Evolutionary conservation across 2,888 invertebrate genomes (phyloP), one percentile per base, ranked within the genome.

Genomic region (Campaea margaritaria): DNA sequence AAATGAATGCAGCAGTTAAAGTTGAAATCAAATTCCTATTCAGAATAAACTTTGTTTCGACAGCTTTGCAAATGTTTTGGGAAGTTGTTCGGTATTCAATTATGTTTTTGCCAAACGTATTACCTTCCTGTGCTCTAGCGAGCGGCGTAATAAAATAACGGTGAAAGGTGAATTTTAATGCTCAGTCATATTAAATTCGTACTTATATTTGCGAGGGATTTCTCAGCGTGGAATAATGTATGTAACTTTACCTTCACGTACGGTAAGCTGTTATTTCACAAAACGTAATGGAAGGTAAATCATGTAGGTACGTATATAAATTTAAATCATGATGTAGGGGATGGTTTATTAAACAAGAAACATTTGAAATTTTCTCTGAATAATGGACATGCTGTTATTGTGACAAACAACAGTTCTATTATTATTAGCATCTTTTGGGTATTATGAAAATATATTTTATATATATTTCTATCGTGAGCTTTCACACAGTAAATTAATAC

Each of bases 1-100:
- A 15, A 48, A 39, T 63, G 70, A 68, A 74, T 69, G 48, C 66
- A 71, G 54, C 64, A 61, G 51, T 68, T 52, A 68, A 76, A 73
- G 70, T 76, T 75, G 56, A 74, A 78, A 78, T 74, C 69, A 75
- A 76, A 78, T 78, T 77, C 73, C 66, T 65, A 72, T 73, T 72
- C 58, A 58, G 57, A 60, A 63, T 57, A 66, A 74, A 77, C 67
- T 78, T 78, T 76, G 75, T 79, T 80, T 75, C 68, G 72, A 76
- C 75, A 75, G 71, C 77, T 60, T 76, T 72, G 60, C 70, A 76
- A 77, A 78, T 74, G 74, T 74, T 75, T 73, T 74, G 72, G 65
- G 73, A 72, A 80, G 77, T 78, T 79, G 69, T 75, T 76, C 64
- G 67, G 73, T 75, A 77, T 79, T 78, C 76, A 80, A 82, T 82